Percentiles rank a stretch among this genome's conserved stretches.
These are phyloP conservation scores for Amblyjoppa proteus DNA, from an alignment of 2,888 invertebrate genomes.

Conservation along the genomic window DNA sequence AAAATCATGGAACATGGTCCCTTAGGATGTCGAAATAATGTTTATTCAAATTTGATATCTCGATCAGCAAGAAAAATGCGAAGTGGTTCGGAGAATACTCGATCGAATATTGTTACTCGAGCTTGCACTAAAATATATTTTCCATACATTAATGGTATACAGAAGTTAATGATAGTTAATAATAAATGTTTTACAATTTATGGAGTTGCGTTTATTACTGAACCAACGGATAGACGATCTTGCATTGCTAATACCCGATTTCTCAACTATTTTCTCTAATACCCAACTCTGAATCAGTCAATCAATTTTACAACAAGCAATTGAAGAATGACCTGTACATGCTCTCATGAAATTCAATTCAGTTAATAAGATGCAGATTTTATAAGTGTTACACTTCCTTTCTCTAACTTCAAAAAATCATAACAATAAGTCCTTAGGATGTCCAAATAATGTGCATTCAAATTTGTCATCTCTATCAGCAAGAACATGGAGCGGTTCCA, in stretches of 20 bases:
- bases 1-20: slow-evolving; percentile 77
- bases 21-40: slow-evolving; percentile 65
- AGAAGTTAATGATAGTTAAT: slow-evolving; percentile 20
- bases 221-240: slow-evolving; percentile 77
- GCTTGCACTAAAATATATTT: slow-evolving; percentile 48
- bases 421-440: slow-evolving; percentile 68
- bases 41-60: background rate
- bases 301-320: too few species aligned
- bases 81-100: background rate
- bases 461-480: background rate
- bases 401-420: background rate
- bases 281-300: too few species aligned
- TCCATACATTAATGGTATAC: background rate
- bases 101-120: slow-evolving; percentile 31
- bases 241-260: slow-evolving; percentile 92
- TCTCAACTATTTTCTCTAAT: slow-evolving; percentile 94
- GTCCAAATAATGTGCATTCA: background rate
- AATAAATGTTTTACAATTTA: slow-evolving; percentile 51
- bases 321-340: too few species aligned
- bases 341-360: too few species aligned
- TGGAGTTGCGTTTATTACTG: slow-evolving; percentile 11
- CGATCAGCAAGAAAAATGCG: background rate
- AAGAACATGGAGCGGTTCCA: background rate
- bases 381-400: too few species aligned
- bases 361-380: too few species aligned